phyloP scores from a whole-genome alignment of 2,797 vertebrate species.

The Galagoides demidoff region DNA sequence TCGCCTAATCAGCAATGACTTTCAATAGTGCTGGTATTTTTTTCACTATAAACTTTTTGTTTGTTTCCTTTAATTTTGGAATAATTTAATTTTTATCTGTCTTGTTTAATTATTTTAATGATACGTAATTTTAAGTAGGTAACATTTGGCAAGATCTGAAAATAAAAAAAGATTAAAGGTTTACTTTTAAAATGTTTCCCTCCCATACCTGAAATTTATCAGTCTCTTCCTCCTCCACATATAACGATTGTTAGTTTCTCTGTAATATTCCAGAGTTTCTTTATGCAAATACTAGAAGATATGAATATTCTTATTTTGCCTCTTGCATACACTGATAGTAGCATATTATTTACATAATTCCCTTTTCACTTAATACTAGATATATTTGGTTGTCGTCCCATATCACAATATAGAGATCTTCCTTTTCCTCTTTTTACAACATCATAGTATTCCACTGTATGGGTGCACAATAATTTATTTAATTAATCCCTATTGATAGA shows the following conservation, averaged over 20 bases:
- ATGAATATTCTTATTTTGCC: neutral
- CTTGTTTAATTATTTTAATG: constrained; percentile 55
- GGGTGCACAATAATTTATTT: neutral
- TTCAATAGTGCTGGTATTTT: neutral
- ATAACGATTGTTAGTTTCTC: neutral
- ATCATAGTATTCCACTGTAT: neutral
- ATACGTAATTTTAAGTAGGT: constrained; percentile 32
- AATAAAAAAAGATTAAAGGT: neutral
- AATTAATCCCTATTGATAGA: neutral
- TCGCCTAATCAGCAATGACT: constrained; percentile 24
- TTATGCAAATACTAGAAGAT: constrained; percentile 26
- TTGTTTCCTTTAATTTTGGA: constrained; percentile 17
- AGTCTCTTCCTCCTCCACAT: neutral
- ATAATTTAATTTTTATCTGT: constrained; percentile 49
- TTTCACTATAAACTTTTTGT: neutral
- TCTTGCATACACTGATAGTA: neutral
- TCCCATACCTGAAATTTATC: neutral
- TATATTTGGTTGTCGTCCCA: neutral
- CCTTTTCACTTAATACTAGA: neutral
- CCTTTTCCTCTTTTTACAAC: neutral
- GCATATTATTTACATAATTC: neutral
- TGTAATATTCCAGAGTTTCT: constrained; percentile 17
- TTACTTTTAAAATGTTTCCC: neutral
- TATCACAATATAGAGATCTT: neutral
- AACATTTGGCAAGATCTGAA: constrained; percentile 50